Base-by-base conservation (phyloP, 92 coral and sea anemone genomes). In the Porites lobata region DNA sequence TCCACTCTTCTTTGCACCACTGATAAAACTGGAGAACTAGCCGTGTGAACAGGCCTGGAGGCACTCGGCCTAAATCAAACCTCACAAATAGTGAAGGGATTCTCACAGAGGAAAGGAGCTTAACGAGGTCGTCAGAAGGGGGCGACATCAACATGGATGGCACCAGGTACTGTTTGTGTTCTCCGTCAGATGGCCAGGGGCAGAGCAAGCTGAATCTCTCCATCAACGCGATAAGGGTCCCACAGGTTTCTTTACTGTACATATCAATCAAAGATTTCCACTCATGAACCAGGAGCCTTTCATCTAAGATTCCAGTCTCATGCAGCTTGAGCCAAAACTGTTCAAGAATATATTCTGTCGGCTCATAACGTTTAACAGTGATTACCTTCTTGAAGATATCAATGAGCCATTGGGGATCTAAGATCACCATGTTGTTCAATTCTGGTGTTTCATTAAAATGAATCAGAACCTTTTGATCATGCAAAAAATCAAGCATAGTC, bases 341-440 rank as follows among this genome's bases (percentile, higher is more conserved):
- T 68, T 54, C 79, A 22, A 57, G 61, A 2, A 67, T 59, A 13
- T 69, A 24, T 20, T 80, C 73, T 29, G 77, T 56, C 20, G 67
- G 68, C 4, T 72, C 64, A 43, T 77, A 73, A 2, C 70, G 79
- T 76, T 76, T 86, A 11, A 93, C 87, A 7, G 93, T 93, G 19
- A 93, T 90, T 2, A 93, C 72, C 50, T 80, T 74, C 2, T 80
- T 89, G 26, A 90, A 67, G 70, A 86, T 61, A 79, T 93, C 88
- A 59, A 90, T 63, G 20, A 93, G 83, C 96, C 96, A 93, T 61
- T 87, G 88, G 17, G 86, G 90, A 61, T 90, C 89, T 32, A 93
- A 82, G 47, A 93, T 77, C 14, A 93, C 88, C 66, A 72, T 14
- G 9, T 26, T n/a, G 15, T 81, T 43, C 58, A 81, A 54, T 50